Evolutionary conservation across 2,113 vertebrate species (phyloP), one percentile per base, ranked within the genome.

Genomic region (Anolis sagrei): DNA sequence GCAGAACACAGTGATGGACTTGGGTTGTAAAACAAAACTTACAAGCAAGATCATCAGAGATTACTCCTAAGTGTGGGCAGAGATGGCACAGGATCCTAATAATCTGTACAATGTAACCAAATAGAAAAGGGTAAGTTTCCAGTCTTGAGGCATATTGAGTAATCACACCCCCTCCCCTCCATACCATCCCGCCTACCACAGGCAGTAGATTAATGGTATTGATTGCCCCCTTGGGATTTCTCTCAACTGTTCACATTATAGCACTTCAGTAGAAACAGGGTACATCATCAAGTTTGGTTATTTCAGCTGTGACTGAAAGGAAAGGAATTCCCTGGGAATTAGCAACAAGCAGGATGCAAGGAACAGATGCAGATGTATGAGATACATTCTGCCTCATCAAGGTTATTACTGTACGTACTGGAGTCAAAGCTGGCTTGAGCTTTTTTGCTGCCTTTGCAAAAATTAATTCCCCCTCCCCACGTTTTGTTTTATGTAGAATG

Each of bases 271-370:
- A 62, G 51, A 73, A 82, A 81, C 84, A 72, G 49, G 62, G 69
- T 23, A 77, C 54, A 9, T 76, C 58, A 54, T 51, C 70, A 66
- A 44, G 49, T 76, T 34, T 36, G 58, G 54, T 49, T 76, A 54
- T 83, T 88, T 86, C 86, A 89, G 90, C 75, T 48, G 32, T 81
- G 69, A 86, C 83, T 29, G 83, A 83, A 68, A 21, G 23, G 61
- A 62, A 83, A 80, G 83, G 70, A 84, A 88, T 89, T 74, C 81
- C n/a, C 72, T 54, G 39, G 49, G 39, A 79, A 87, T 76, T 81
- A 87, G 85, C 79, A 79, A 29, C 76, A 16, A 19, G 72, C 73
- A 48, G 1, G 0, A 19, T 44, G 34, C 76, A 76, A 4, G 9
- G 32, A 69, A 36, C 16, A 80, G 76, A 73, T 54, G 51, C 48